These are phyloP conservation scores for Lithosia quadra DNA, from an alignment of 2,888 invertebrate species.

Conservation along the genomic window DNA sequence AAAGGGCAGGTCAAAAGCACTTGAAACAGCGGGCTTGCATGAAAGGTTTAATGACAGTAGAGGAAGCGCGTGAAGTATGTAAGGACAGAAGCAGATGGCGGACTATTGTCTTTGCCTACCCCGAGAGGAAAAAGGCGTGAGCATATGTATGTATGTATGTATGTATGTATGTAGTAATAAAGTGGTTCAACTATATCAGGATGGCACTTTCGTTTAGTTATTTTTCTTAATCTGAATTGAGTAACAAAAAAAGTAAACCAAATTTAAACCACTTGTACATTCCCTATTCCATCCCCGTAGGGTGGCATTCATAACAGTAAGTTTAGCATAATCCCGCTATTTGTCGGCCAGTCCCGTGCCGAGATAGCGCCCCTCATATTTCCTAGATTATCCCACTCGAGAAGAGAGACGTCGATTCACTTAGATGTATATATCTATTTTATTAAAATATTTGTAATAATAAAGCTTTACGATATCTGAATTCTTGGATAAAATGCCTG, in stretches of 20 bases:
- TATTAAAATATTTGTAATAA: conserved; percentile 29
- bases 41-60: no score
- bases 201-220: no score
- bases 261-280: not conserved
- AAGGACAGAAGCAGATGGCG: no score
- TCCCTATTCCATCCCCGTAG: not conserved
- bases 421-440: conserved; percentile 40
- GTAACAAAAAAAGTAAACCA: not conserved
- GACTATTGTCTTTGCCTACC: no score
- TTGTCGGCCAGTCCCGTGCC: conserved; percentile 53
- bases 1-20: no score
- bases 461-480: not conserved
- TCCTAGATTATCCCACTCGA: conserved; percentile 57
- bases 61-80: no score
- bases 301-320: conserved; percentile 45
- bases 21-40: no score
- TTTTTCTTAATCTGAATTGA: no score
- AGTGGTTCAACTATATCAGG: not conserved
- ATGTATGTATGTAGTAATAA: no score
- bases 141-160: no score
- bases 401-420: conserved; percentile 51
- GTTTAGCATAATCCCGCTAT: conserved; percentile 70
- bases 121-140: no score
- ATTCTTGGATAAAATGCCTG: not conserved
- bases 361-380: conserved; percentile 61